Evolutionary conservation across 2,113 vertebrate genomes (phyloP).

Genomic region (Tringa solitaria): DNA sequence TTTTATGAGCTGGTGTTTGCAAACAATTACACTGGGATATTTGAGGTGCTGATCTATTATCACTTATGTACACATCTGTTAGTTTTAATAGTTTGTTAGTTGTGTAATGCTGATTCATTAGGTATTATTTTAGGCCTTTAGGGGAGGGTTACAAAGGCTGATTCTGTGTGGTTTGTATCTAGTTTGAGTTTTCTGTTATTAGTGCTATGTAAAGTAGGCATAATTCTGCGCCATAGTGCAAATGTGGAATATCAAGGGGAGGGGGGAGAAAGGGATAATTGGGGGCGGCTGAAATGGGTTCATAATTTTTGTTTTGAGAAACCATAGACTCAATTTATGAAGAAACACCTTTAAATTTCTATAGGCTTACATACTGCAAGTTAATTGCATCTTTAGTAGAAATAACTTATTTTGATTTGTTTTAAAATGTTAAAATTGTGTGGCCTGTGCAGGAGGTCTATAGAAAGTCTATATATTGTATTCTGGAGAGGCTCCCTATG

Average conservation of each 20-base stretch:
- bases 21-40: not conserved
- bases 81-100: not conserved
- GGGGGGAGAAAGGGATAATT: rapidly evolving
- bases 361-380: not conserved
- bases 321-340: not conserved
- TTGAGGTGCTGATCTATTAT: not conserved
- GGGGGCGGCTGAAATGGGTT: not conserved
- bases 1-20: not conserved
- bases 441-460: not conserved
- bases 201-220: not conserved
- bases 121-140: too few relatives aligned
- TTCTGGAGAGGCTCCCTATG: not conserved
- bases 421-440: not conserved
- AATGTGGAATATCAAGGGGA: not conserved
- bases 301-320: not conserved
- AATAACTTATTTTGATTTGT: not conserved
- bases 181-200: not conserved
- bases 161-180: not conserved
- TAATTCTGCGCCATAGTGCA: not conserved
- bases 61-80: not conserved
- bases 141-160: not conserved
- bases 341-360: not conserved
- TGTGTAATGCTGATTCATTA: not conserved
- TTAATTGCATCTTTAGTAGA: not conserved
- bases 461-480: not conserved